phyloP scores from a whole-genome alignment of 1,140 invertebrate species.

The Euwallacea fornicatus region DNA sequence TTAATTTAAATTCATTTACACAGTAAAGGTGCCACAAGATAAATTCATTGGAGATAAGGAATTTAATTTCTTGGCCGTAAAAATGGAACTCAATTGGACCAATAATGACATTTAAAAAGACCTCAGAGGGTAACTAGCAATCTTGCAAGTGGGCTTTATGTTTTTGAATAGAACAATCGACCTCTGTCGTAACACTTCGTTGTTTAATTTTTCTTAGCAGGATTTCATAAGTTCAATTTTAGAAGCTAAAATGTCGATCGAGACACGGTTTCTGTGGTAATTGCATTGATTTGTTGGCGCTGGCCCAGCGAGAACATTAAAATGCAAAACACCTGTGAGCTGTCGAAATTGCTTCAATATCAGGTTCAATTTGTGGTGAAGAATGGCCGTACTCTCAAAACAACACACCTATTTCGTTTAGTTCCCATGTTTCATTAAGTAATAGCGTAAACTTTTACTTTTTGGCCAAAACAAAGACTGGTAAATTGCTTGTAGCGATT shows the following conservation, averaged over 20 bases:
- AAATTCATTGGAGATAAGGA: no score
- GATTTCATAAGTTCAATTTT: constrained; percentile 19
- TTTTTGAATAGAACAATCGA: no score
- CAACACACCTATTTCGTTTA: constrained; percentile 8
- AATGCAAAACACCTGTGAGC: constrained; percentile 14
- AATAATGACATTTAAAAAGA: no score
- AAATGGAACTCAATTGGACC: no score
- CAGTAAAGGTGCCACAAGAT: no score
- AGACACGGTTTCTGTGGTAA: constrained; percentile 9
- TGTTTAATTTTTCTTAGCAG: no score
- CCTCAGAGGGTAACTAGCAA: no score
- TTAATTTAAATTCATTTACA: no score
- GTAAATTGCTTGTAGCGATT: constrained; percentile 20
- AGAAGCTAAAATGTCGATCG: constrained; percentile 15
- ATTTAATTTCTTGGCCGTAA: no score
- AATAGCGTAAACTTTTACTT: constrained; percentile 25
- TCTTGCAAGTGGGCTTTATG: no score
- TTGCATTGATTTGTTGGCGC: constrained; percentile 5
- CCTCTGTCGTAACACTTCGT: no score
- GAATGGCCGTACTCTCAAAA: constrained; percentile 4
- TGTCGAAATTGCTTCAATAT: constrained; percentile 19
- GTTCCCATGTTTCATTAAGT: constrained; percentile 15
- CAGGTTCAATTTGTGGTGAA: constrained; percentile 13
- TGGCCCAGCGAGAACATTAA: not conserved
- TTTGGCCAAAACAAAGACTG: constrained; percentile 16